A percentile compares a stretch with the other conserved stretches of the same genome.
Evolutionary conservation across 2,797 vertebrate species (phyloP).

Genomic region (Brotula barbata): DNA sequence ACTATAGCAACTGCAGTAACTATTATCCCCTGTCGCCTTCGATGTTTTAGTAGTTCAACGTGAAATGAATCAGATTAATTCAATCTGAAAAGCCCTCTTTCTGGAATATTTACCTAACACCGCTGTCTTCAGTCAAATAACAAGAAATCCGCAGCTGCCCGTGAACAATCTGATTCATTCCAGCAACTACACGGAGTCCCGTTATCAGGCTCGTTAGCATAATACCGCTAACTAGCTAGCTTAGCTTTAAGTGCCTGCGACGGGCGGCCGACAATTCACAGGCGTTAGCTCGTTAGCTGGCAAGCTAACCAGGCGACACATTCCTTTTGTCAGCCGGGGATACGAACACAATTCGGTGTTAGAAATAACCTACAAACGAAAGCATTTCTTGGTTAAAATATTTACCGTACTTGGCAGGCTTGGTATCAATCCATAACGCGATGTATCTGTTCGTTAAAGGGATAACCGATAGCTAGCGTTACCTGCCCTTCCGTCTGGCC

Average conservation of each 20-base stretch:
- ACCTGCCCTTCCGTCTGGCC: slow-evolving; percentile 79
- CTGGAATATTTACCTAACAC: slow-evolving; percentile 33
- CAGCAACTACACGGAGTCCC: slow-evolving; percentile 51
- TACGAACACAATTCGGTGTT: slow-evolving; percentile 28
- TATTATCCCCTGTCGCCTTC: slow-evolving; percentile 18
- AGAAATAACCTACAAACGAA: neutral
- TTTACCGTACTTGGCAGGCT: neutral
- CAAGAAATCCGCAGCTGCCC: slow-evolving; percentile 28
- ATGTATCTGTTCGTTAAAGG: slow-evolving; percentile 18
- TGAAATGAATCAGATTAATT: slow-evolving; percentile 41
- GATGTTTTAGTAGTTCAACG: slow-evolving; percentile 38
- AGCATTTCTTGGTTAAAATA: neutral
- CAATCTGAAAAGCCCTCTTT: slow-evolving; percentile 41
- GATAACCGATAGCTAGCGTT: slow-evolving; percentile 57
- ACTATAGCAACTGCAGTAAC: slow-evolving; percentile 36
- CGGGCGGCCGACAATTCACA: slow-evolving; percentile 68
- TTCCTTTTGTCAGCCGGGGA: slow-evolving; percentile 41
- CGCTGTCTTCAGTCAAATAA: slow-evolving; percentile 48
- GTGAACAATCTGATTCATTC: slow-evolving; percentile 36
- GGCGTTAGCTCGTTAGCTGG: slow-evolving; percentile 68
- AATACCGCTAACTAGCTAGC: slow-evolving; percentile 74
- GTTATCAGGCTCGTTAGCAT: slow-evolving; percentile 72
- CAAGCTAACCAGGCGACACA: slow-evolving; percentile 63
- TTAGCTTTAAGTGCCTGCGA: slow-evolving; percentile 63
- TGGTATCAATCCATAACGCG: neutral